Evolutionary conservation across 2,797 vertebrate genomes (phyloP).

Genomic region (Epinephelus awoara): DNA sequence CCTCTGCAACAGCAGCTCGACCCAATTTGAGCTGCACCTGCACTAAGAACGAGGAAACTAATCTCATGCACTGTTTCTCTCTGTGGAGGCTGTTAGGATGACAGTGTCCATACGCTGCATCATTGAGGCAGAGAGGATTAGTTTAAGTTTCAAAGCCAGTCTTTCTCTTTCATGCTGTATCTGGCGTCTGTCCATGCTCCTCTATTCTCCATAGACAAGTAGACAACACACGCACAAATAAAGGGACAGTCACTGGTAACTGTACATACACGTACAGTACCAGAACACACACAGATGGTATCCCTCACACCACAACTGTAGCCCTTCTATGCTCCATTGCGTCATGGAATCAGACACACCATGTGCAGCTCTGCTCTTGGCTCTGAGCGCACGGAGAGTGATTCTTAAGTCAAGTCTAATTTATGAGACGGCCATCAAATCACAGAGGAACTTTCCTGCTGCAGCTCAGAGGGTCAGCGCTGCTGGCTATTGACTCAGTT

Average conservation of each 20-base stretch:
- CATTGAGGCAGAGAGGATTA: constrained; percentile 27
- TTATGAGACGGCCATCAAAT: constrained; percentile 57
- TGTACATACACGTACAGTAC: constrained; percentile 38
- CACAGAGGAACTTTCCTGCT: constrained; percentile 26
- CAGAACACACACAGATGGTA: constrained; percentile 63
- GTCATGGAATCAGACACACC: constrained; percentile 73
- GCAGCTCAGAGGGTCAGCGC: constrained; percentile 17
- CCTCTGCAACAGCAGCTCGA: neutral
- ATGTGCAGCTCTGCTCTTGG: constrained; percentile 61
- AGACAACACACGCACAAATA: constrained; percentile 22
- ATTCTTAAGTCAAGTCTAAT: constrained; percentile 58
- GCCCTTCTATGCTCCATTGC: constrained; percentile 65
- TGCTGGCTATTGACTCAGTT: constrained; percentile 31
- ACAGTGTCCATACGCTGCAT: constrained; percentile 31
- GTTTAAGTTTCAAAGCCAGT: constrained; percentile 61
- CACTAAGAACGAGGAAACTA: neutral
- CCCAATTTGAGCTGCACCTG: constrained; percentile 41
- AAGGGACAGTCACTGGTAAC: constrained; percentile 25
- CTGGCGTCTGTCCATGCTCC: constrained; percentile 40
- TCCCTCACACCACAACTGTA: constrained; percentile 60
- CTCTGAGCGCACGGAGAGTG: constrained; percentile 42
- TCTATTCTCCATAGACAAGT: constrained; percentile 43
- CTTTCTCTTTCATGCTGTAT: constrained; percentile 54
- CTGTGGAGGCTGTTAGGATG: constrained; percentile 12
- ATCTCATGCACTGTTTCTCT: neutral